These are phyloP conservation scores for Phyllostomus hastatus DNA, from an alignment of 2,113 vertebrate species.

Conservation along the genomic window DNA sequence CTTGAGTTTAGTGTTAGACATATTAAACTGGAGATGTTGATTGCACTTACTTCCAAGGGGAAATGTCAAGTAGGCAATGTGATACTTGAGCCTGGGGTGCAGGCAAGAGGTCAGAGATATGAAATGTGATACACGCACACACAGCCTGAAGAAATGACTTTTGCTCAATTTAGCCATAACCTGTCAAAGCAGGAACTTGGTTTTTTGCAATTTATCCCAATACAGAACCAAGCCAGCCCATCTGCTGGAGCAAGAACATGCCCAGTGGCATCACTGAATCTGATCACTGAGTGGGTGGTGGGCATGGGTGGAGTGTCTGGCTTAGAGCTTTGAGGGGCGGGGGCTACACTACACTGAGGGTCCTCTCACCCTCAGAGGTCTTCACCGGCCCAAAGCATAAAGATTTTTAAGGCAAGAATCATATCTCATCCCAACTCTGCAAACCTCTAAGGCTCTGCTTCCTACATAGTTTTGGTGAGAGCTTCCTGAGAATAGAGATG, in stretches of 20 bases:
- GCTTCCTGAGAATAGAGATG: neutral
- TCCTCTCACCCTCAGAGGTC: neutral
- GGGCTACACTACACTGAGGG: accelerated
- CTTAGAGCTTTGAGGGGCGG: neutral
- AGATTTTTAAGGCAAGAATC: neutral
- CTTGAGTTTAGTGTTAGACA: neutral
- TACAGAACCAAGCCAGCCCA: neutral
- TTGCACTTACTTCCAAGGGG: neutral
- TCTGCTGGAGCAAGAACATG: neutral
- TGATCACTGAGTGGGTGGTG: neutral
- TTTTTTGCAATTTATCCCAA: neutral
- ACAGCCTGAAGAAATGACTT: neutral
- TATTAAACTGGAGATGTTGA: neutral
- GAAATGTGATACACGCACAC: neutral
- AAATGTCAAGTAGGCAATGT: conserved; percentile 35
- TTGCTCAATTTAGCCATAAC: neutral
- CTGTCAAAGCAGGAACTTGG: neutral
- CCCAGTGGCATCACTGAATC: neutral
- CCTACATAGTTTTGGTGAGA: neutral
- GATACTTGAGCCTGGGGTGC: neutral
- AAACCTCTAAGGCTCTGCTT: neutral
- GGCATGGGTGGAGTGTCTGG: neutral
- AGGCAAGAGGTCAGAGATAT: conserved; percentile 14
- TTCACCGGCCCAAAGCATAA: neutral
- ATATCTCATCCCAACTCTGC: neutral